These are phyloP conservation scores for Micrastur ruficollis DNA, from an alignment of 2,797 vertebrate species.

Conservation along the genomic window DNA sequence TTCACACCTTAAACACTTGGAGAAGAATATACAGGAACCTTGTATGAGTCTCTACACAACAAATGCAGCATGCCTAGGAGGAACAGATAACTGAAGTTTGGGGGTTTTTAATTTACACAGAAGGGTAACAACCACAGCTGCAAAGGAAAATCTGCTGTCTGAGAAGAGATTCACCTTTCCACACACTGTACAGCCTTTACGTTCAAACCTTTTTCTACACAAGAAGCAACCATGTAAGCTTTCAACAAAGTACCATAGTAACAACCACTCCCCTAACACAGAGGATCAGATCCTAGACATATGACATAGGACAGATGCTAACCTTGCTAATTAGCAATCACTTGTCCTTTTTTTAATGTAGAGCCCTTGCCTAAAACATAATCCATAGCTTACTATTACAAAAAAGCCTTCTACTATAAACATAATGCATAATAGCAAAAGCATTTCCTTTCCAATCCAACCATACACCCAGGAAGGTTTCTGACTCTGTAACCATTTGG, in stretches of 20 bases:
- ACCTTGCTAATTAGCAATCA: background rate
- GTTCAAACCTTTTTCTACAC: background rate
- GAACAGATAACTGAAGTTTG: background rate
- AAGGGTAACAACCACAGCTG: background rate
- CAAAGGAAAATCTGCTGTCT: background rate
- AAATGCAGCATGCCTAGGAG: background rate
- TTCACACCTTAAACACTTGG: background rate
- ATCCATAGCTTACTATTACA: background rate
- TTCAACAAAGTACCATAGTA: background rate
- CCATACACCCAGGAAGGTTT: background rate
- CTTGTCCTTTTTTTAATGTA: background rate
- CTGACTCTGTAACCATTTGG: background rate
- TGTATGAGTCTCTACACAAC: background rate
- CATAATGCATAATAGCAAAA: background rate
- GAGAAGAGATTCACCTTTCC: background rate
- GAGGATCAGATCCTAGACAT: background rate
- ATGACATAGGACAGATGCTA: accelerated
- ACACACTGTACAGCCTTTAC: background rate
- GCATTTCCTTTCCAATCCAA: background rate
- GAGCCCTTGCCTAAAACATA: background rate
- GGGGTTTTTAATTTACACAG: background rate
- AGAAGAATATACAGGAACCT: background rate
- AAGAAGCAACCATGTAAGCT: background rate
- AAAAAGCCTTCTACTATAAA: background rate
- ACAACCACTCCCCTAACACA: background rate